phyloP scores from a whole-genome alignment of 2,113 vertebrate species.

The Promerops cafer region DNA sequence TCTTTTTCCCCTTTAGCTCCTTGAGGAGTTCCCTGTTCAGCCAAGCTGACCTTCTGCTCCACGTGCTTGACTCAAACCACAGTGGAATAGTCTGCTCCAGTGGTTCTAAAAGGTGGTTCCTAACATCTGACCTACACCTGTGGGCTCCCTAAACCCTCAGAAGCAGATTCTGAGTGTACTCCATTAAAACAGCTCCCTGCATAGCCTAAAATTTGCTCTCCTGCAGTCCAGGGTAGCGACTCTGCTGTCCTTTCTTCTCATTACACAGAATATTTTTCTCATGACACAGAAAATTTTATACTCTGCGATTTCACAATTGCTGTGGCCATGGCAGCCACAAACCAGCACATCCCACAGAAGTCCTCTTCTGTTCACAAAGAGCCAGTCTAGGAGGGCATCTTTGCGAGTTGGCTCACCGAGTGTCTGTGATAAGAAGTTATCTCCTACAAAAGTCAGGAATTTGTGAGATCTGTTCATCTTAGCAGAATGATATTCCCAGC shows the following conservation, averaged over 20 bases:
- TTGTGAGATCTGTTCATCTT: background rate
- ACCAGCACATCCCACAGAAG: background rate
- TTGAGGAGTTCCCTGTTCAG: background rate
- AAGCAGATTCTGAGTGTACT: background rate
- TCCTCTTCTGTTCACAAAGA: background rate
- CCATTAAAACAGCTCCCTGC: background rate
- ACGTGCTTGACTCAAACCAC: background rate
- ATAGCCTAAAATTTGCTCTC: background rate
- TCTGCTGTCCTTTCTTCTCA: background rate
- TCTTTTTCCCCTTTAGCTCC: background rate
- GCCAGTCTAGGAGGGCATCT: too few relatives aligned
- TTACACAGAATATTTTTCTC: background rate
- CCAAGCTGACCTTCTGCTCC: background rate
- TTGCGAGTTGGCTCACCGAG: background rate
- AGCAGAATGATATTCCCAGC: background rate
- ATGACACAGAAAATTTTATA: background rate
- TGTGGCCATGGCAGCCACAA: background rate
- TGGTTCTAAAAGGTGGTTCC: background rate
- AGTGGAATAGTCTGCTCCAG: background rate
- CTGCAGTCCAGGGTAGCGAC: background rate
- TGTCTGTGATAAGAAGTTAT: background rate
- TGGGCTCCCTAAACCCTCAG: background rate
- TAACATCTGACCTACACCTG: background rate
- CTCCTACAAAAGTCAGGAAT: background rate
- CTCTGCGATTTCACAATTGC: accelerated